These are phyloP conservation scores for Saccostrea echinata DNA, from an alignment of 1,140 invertebrate genomes.

Conservation along the genomic window DNA sequence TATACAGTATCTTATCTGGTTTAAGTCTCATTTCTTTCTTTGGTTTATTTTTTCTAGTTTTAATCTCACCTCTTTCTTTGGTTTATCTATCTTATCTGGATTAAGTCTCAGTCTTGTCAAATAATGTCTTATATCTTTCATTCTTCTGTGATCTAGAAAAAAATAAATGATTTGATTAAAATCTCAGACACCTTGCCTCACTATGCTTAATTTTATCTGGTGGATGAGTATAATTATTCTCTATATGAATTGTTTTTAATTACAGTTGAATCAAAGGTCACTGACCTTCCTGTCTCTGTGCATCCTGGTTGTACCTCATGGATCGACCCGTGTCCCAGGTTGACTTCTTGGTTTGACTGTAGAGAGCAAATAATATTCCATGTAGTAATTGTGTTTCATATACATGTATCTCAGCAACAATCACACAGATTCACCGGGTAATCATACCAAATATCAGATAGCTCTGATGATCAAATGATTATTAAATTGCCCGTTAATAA, in stretches of 20 bases:
- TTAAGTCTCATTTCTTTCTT: too few species aligned
- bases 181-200: neutral
- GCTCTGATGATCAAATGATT: too few species aligned
- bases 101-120: constrained; percentile 75
- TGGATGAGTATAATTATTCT: too few species aligned
- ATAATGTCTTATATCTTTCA: constrained; percentile 76
- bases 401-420: too few species aligned
- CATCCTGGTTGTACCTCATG: constrained; percentile 79
- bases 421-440: too few species aligned
- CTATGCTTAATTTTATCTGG: too few species aligned
- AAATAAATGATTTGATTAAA: neutral
- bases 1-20: too few species aligned
- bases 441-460: too few species aligned
- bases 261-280: neutral
- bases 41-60: too few species aligned
- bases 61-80: constrained; percentile 76
- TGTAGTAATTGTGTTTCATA: neutral
- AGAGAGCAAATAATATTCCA: constrained; percentile 39
- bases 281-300: constrained; percentile 79
- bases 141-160: constrained; percentile 74
- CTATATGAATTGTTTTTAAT: too few species aligned
- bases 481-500: too few species aligned
- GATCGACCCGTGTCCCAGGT: constrained; percentile 78
- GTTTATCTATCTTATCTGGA: constrained; percentile 75
- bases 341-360: constrained; percentile 75